Percentiles rank a stretch among this genome's conserved stretches.
Evolutionary conservation across 1,140 invertebrate genomes (phyloP).

Genomic region (Branchinecta lindahli): DNA sequence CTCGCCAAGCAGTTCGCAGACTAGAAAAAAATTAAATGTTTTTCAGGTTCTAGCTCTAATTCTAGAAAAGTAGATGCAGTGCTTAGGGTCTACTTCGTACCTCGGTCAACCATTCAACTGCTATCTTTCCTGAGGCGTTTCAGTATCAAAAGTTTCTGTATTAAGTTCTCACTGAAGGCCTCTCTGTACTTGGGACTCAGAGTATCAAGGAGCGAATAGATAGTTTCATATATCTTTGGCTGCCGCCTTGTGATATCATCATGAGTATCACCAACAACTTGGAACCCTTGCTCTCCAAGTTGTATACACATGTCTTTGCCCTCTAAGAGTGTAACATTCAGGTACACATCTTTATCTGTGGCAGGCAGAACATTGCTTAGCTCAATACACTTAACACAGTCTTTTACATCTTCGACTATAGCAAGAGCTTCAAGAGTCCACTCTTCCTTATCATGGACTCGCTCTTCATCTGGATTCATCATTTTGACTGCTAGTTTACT

Average conservation of each 20-base stretch:
- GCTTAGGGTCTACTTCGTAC: too few species aligned
- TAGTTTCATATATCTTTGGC: not conserved
- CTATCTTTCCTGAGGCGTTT: not conserved
- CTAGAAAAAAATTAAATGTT: conserved; percentile 35
- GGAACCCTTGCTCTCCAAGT: not conserved
- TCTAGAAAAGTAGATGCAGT: too few species aligned
- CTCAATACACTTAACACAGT: not conserved
- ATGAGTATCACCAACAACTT: not conserved
- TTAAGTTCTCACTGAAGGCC: conserved; percentile 2
- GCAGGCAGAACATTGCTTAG: not conserved
- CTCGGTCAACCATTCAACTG: not conserved
- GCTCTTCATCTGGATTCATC: not conserved
- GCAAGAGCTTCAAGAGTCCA: not conserved
- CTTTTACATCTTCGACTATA: conserved; percentile 3
- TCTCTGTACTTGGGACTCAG: conserved; percentile 2
- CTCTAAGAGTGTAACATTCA: not conserved
- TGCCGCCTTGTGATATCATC: not conserved
- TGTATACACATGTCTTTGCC: not conserved
- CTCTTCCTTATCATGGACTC: not conserved
- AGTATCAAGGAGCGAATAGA: not conserved
- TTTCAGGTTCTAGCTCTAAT: too few species aligned
- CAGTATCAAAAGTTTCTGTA: not conserved
- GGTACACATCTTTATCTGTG: not conserved
- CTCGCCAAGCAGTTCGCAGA: conserved; percentile 78
- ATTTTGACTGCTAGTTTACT: not conserved